A percentile compares a stretch with the other conserved stretches of the same genome.
Evolutionary conservation across 2,797 vertebrate genomes (phyloP).

Genomic region (Mionectes olivaceus): DNA sequence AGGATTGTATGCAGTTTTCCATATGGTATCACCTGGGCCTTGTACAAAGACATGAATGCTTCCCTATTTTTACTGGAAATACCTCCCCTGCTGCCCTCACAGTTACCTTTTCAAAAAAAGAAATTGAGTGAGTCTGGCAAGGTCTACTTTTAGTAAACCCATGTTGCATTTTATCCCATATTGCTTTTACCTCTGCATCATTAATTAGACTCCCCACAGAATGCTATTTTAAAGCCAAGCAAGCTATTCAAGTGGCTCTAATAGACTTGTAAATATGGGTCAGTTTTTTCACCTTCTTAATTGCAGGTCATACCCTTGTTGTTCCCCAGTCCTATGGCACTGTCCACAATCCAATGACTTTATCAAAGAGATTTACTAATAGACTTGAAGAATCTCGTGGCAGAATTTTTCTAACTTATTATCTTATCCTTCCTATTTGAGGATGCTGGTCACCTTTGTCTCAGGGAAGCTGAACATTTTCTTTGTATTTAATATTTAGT

Average conservation of each 20-base stretch:
- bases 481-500: background rate
- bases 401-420: background rate
- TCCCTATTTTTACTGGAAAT: slow-evolving; percentile 45
- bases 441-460: background rate
- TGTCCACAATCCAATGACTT: background rate
- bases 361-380: background rate
- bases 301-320: slow-evolving; percentile 20
- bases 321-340: background rate
- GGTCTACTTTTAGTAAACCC: slow-evolving; percentile 55
- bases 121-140: slow-evolving; percentile 41
- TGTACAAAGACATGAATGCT: background rate
- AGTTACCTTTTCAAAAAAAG: background rate
- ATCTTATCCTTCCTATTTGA: background rate
- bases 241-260: slow-evolving; percentile 46
- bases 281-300: slow-evolving; percentile 40
- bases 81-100: slow-evolving; percentile 27
- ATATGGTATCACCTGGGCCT: slow-evolving; percentile 55
- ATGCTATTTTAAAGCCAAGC: slow-evolving; percentile 13
- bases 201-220: slow-evolving; percentile 64
- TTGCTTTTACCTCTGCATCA: slow-evolving; percentile 65
- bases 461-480: background rate
- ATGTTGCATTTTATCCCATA: slow-evolving; percentile 58
- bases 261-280: slow-evolving; percentile 38
- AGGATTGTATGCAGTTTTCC: slow-evolving; percentile 41
- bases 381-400: background rate